Base-by-base conservation (phyloP, 1,140 invertebrate genomes). In the Formica exsecta region DNA sequence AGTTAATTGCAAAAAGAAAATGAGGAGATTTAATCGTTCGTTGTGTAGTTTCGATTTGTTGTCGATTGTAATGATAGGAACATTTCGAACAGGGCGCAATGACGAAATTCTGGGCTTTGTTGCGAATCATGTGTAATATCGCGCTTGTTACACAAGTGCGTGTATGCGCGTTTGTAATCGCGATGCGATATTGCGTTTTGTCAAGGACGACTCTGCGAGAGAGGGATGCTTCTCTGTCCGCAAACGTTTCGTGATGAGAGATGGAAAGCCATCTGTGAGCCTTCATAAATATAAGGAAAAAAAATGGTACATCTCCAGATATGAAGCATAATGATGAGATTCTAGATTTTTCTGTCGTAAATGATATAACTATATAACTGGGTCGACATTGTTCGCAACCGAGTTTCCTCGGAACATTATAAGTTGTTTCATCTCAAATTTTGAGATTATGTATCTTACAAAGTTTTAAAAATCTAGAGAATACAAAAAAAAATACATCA, bases 201-300 rank as follows among this genome's bases (percentile, higher is more conserved):
- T 41, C 32, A 29, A 68, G 64, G n/a, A 54, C 32, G 41, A 59
- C 11, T 80, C 65, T 51, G 41, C 48, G 36, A 61, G 25, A 79
- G 62, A 51, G n/a, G 22, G 16, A 51, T 3, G 13, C 13, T 13
- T 19, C 57, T 9, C 32, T 19, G 11, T 19, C 22, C 59, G 77
- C 16, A 71, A 81, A 81, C 44, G 29, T 81, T 81, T 73, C 66
- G 25, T 16, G 16, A 81, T 41, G 13, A 79, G 62, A 16, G 54
- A 9, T 22, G 32, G 61, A 51, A 13, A 77, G 13, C 19, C 36
- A 41, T 68, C n/a, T 9, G 19, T 41, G 65, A 77, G 48, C n/a
- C 64, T 70, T 80, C 44, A 57, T 80, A 80, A 80, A 57, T 80
- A 70, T 41, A 54, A 19, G 22, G 19, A n/a, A 48, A 68, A 80